Conservation (phyloP, 2,797 vertebrate genomes). For the Gephyroberyx darwinii region DNA sequence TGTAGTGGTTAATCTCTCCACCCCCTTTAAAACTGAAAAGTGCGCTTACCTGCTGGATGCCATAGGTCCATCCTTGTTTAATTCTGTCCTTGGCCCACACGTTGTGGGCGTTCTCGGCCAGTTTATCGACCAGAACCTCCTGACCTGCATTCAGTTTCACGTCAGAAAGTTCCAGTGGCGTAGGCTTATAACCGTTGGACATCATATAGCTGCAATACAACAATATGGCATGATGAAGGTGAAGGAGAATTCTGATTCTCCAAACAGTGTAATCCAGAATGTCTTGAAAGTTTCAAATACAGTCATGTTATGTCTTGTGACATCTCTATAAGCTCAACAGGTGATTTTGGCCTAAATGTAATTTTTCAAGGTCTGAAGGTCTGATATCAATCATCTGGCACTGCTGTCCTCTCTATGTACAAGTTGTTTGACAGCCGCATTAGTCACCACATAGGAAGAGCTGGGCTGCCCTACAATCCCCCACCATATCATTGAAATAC, state of each 20-base stretch:
- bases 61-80: slow-evolving; percentile 99
- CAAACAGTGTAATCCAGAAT: not conserved
- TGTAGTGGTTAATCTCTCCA: not conserved
- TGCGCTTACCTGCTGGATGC: slow-evolving; percentile 93
- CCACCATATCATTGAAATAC: not conserved
- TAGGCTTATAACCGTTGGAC: slow-evolving; percentile 97
- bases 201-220: slow-evolving; percentile 89
- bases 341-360: not conserved
- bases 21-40: not conserved
- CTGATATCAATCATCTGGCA: not conserved
- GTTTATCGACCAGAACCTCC: slow-evolving; percentile 97
- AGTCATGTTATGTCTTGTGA: too few species aligned
- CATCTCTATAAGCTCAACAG: not conserved
- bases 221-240: slow-evolving; percentile 21
- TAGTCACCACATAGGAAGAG: not conserved
- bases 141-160: slow-evolving; percentile 93
- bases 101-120: slow-evolving; percentile 99
- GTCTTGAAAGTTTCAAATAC: not conserved
- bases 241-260: not conserved
- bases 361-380: too few species aligned
- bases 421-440: not conserved
- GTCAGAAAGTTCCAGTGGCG: slow-evolving; percentile 96
- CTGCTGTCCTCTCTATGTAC: not conserved
- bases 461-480: not conserved
- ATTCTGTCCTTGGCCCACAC: slow-evolving; percentile 99